phyloP scores from a whole-genome alignment of 2,113 vertebrate genomes.

The Odocoileus virginianus region DNA sequence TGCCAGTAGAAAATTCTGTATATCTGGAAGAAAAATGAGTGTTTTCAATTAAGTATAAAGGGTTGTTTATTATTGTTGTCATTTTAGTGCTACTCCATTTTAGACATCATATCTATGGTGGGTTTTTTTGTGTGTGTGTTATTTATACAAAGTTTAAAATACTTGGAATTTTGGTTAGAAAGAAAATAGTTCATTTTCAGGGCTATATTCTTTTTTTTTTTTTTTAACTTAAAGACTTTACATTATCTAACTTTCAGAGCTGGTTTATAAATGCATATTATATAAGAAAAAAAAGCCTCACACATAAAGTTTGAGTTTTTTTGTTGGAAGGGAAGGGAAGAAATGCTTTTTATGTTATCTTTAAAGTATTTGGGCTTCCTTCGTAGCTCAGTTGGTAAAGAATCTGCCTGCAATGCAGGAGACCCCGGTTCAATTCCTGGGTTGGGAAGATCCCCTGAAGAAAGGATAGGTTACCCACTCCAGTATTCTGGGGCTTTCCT shows the following conservation, averaged over 20 bases:
- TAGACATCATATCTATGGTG: slow-evolving; percentile 15
- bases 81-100: slow-evolving; percentile 60
- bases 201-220: slow-evolving; percentile 25
- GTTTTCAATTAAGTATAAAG: slow-evolving; percentile 14
- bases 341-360: background rate
- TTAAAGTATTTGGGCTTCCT: background rate
- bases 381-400: background rate
- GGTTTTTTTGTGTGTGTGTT: background rate
- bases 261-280: slow-evolving; percentile 42
- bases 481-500: background rate
- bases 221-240: background rate
- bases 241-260: slow-evolving; percentile 57
- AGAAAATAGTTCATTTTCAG: slow-evolving; percentile 48
- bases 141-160: slow-evolving; percentile 60
- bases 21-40: slow-evolving; percentile 24
- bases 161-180: slow-evolving; percentile 58
- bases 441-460: background rate
- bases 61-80: background rate
- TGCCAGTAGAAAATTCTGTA: slow-evolving; percentile 11
- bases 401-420: background rate
- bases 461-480: background rate
- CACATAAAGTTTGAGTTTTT: background rate
- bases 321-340: background rate
- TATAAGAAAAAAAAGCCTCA: background rate
- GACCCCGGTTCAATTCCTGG: background rate